These are phyloP conservation scores for Drosophila kikkawai DNA, from an alignment of 1,140 invertebrate species.

Conservation along the genomic window DNA sequence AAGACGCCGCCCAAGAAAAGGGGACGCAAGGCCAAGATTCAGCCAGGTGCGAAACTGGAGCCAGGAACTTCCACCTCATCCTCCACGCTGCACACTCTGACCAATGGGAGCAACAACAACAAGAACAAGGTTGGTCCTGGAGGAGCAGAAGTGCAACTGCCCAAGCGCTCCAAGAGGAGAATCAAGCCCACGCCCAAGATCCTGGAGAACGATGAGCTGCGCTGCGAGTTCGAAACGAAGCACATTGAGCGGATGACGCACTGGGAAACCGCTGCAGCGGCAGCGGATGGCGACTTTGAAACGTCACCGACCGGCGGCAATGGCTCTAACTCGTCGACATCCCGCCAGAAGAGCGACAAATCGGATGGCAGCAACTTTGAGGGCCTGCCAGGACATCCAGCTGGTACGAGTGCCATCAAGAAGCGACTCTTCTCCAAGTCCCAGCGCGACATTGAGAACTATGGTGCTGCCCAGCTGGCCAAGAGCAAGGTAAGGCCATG, in stretches of 20 bases:
- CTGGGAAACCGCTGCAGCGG: conserved; percentile 56
- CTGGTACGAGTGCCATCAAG: conserved; percentile 64
- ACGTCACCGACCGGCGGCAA: conserved; percentile 36
- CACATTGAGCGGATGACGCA: conserved; percentile 85
- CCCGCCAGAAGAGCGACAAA: conserved; percentile 72
- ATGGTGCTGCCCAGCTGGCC: conserved; percentile 59
- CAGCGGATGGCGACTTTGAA: conserved; percentile 35
- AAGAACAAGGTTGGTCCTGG: conserved; percentile 32
- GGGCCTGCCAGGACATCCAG: conserved; percentile 45
- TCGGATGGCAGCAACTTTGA: conserved; percentile 60
- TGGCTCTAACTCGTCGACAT: conserved; percentile 51
- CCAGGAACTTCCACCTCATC: conserved; percentile 2
- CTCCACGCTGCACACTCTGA: conserved; percentile 10
- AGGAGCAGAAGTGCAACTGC: conserved; percentile 42
- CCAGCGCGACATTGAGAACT: conserved; percentile 72
- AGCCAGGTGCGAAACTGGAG: conserved; percentile 10
- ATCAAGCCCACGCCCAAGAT: conserved; percentile 87
- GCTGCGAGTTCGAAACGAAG: conserved; percentile 86
- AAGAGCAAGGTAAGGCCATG: conserved; percentile 55
- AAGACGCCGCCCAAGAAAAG: conserved; percentile 83
- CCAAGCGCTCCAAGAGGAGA: conserved; percentile 85
- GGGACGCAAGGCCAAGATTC: conserved; percentile 77
- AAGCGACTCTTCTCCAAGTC: conserved; percentile 74
- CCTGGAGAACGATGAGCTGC: conserved; percentile 86
- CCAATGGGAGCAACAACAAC: conserved; percentile 49